Evolutionary conservation across 2,888 invertebrate species (phyloP), one percentile per base, ranked within the genome.

Genomic region (Andrena fulva): DNA sequence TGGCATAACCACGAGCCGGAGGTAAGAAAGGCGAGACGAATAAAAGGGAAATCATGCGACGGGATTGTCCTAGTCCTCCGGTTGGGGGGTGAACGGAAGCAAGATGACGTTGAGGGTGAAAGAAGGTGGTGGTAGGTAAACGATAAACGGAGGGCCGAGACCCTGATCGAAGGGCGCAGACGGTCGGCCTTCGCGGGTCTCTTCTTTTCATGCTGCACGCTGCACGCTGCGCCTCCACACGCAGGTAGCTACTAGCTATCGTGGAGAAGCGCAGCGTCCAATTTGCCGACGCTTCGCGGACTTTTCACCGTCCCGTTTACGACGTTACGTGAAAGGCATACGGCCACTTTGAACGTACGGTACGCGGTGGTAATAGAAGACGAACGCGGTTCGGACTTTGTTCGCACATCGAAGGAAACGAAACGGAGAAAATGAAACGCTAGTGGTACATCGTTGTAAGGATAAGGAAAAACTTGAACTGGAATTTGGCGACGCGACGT

Each of bases 271-370:
- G 73, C 31, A 64, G 24, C 31, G 62, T 77, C 79, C 84, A 86
- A 87, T 87, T 85, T 87, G 70, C 64, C 63, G 62, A 48, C 66
- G 83, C 69, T 72, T 79, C 82, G 82, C 71, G 87, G 68, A 56
- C 85, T 80, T 78, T 80, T 86, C 78, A 79, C 67, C 67, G 67
- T 77, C 73, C 69, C 85, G 86, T 85, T 87, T 86, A 86, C 86
- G 85, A 86, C 67, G 80, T 82, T 87, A 87, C 86, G 87, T 82
- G 87, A 56, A 66, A 63, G 76, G 82, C 85, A 82, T 86, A 80
- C 79, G 66, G 85, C 29, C 63, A 60, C 78, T 78, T 74, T 67
- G 74, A 81, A 6, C 35, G 64, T 33, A 27, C 59, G 68, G 48
- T 60, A 69, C 42, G 42, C 4, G 35, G 42, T 20, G 68, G 12